Evolutionary conservation across 2,113 vertebrate species (phyloP), one percentile per base, ranked within the genome.

Genomic region (Bucco capensis): DNA sequence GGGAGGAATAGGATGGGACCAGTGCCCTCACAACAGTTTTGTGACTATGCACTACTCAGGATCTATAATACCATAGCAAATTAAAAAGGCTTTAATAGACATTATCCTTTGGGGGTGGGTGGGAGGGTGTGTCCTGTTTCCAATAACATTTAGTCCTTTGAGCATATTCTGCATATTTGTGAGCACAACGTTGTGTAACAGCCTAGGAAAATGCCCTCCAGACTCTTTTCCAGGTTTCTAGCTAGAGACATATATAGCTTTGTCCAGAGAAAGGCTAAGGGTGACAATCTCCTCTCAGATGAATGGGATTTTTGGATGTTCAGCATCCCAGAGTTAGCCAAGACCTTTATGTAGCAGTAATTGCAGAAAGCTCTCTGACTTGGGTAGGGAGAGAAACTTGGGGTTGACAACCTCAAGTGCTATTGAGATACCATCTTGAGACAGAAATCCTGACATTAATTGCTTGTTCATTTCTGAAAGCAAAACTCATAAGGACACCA

Each of bases 181-280:
- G 33, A 88, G 85, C 50, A 95, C 64, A 91, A 84, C 1, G 1
- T 95, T 96, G 83, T 91, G 93, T 74, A 95, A 92, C 46, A 31
- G 40, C 76, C 49, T 81, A 92, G 93, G 93, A 96, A 96, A 95
- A 96, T 90, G 79, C 90, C 93, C 95, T 93, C 64, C 76, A 88
- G 92, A 88, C 65, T 57, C 72, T 73, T 66, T 73, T n/a, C 30
- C 56, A 92, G 72, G 56, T 88, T 83, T 95, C 76, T 88, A 87
- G 64, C 60, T 58, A 83, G 82, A 85, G 92, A 69, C 50, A 91
- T 91, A 95, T 73, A 94, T 60, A 94, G 76, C 22, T 25, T 86
- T 28, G 35, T 77, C 72, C 61, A 91, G 30, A 86, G 60, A 88
- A 94, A 86, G 51, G 60, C 65, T 12, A 8, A 86, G 38, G 62